Evolutionary conservation across 2,113 vertebrate species (phyloP), one percentile per base, ranked within the genome.

Genomic region (Eudorcas thomsonii): DNA sequence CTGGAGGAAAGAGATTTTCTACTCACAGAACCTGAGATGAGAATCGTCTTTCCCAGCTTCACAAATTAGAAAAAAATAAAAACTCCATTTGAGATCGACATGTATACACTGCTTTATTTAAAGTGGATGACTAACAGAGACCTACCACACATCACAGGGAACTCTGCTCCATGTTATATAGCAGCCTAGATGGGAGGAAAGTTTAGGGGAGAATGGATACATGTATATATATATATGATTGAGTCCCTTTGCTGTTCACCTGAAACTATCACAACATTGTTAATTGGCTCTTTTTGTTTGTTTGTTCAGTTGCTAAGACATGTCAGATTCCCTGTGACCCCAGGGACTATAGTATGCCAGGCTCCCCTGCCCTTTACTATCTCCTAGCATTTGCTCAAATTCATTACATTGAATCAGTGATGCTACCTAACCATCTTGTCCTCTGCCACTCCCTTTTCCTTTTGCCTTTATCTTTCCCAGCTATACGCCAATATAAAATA

Each of bases 1-100:
- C 77, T 98, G 23, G 54, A 97, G 67, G 50, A 97, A 71, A 39
- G 60, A 94, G 55, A 90, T 62, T 96, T 87, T 91, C 88, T 91
- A 60, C 74, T 96, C 59, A 59, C 16, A 94, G 74, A 98, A 96
- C 84, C 80, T 92, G 67, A 91, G 39, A 77, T 33, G 30, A 96
- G 10, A 82, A 64, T 88, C 36, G 33, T 77, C 26, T 78, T 25
- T 39, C 16, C 84, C 19, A 81, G 36, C 94, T 97, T 96, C 88
- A 93, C 7, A 92, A 88, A 80, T 90, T n/a, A 84, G 19, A n/a
- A 10, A 11, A 80, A 48, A 86, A 86, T 28, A 78, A 7, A 28
- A n/a, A n/a, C 64, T 91, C 45, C 26, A 55, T 71, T 71, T 71
- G 36, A 74, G 3, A 43, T 43, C 1, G 1, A 43, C 36, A 43